A percentile compares a stretch with the other conserved stretches of the same genome.
phyloP scores from a whole-genome alignment of 2,888 invertebrate genomes.

The Dichetophora obliterata region DNA sequence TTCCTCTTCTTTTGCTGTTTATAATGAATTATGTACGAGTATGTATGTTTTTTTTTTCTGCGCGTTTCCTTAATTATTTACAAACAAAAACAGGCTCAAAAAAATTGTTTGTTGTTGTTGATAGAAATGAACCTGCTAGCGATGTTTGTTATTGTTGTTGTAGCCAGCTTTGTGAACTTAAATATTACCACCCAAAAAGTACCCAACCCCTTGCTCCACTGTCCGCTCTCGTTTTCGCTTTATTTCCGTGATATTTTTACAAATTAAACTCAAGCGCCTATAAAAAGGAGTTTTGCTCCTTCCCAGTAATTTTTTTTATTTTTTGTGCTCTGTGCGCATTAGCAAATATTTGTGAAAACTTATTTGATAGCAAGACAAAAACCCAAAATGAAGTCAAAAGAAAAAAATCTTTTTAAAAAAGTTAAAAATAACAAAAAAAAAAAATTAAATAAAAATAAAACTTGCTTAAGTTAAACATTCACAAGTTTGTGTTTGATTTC shows the following conservation, averaged over 20 bases:
- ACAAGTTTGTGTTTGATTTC: constrained; percentile 36
- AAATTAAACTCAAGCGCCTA: constrained; percentile 19
- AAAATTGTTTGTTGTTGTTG: not conserved
- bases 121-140: not conserved
- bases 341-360: constrained; percentile 24
- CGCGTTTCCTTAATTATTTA: constrained; percentile 32
- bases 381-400: not conserved
- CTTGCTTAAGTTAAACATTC: constrained; percentile 53
- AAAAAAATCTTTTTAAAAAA: not conserved
- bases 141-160: not conserved
- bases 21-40: constrained; percentile 32
- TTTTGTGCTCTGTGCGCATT: not conserved
- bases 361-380: not conserved
- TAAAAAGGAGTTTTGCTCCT: constrained; percentile 15
- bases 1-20: not conserved
- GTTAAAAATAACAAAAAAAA: not conserved
- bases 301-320: not conserved
- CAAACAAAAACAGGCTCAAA: constrained; percentile 11
- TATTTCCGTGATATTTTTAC: constrained; percentile 22
- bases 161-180: not conserved
- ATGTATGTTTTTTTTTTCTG: not conserved
- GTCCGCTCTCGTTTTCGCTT: not conserved
- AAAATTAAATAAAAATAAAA: constrained; percentile 55
- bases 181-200: not conserved
- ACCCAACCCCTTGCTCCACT: not conserved